Base-by-base conservation (phyloP, 2,888 invertebrate genomes). In the Boloria selene region DNA sequence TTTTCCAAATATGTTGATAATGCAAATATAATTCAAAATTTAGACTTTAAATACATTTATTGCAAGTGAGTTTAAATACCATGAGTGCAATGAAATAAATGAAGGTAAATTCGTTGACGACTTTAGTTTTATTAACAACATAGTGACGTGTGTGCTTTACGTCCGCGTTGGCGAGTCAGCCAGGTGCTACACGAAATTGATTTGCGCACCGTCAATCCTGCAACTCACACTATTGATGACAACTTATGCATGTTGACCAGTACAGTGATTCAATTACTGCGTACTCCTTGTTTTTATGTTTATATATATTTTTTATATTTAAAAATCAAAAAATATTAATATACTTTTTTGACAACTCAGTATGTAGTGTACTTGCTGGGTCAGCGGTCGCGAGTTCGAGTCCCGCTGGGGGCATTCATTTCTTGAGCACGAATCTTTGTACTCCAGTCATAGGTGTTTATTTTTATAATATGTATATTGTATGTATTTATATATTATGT, bases 101-200 rank as follows among this genome's bases (percentile, higher is more conserved):
- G 18, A 17, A 71, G 70, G 75, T 73, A 72, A 68, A 73, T 22
- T 22, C 22, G 3, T 22, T 70, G 73, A 70, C 72, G 74, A 72
- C 71, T 73, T 76, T 70, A 70, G 64, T 70, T 74, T 70, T 67
- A 61, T 69, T 74, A 74, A 74, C 76, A 75, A 71, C 70, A 62
- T 58, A 61, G 45, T 58, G 68, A 61, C 66, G 63, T 65, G 54
- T 54, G 56, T 45, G 44, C 45, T 56, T 4, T 45, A 45, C 22
- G 31, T 38, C 31, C 31, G 31, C 31, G 49, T 31, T 66, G 61
- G 61, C 65, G 65, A 68, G 65, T 66, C 61, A 67, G 72, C 69
- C 74, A 74, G 77, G 77, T 77, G 77, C 77, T 77, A 74, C 76
- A 70, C 70, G 74, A 77, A 83, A 83, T 82, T 81, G 79, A 80